Evolutionary conservation across 1,140 invertebrate species (phyloP).

Genomic region (Nephila pilipes): DNA sequence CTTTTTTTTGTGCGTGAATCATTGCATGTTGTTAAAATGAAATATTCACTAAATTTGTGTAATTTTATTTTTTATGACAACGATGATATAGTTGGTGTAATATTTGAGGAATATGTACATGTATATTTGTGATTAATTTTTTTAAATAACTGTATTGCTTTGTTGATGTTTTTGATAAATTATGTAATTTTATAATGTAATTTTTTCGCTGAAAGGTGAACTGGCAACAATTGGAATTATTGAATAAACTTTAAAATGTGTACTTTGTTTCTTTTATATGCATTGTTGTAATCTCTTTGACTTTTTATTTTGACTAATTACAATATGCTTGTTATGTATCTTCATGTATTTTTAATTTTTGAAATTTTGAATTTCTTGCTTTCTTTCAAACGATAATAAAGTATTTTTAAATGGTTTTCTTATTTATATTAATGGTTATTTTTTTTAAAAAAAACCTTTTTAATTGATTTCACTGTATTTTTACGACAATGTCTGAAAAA

Average conservation of each 20-base stretch:
- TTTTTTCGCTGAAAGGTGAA: neutral
- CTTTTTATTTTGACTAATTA: too few species aligned
- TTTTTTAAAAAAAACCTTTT: too few species aligned
- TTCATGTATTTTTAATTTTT: too few species aligned
- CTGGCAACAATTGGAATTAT: neutral
- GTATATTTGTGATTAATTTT: conserved; percentile 32
- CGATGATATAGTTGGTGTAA: neutral
- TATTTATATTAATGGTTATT: too few species aligned
- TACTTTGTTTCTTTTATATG: too few species aligned
- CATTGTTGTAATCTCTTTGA: too few species aligned
- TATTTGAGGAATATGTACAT: neutral
- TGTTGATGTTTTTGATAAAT: conserved; percentile 13
- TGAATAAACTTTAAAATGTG: neutral
- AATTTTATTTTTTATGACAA: neutral
- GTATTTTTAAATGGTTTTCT: too few species aligned
- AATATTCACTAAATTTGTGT: neutral
- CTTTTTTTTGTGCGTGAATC: neutral
- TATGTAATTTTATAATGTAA: neutral
- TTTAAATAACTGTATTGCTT: neutral
- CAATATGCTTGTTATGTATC: too few species aligned
- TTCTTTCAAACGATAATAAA: too few species aligned
- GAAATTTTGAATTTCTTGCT: too few species aligned
- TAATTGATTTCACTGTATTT: too few species aligned
- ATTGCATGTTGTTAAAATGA: neutral
- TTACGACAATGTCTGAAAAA: too few species aligned